Percentiles rank a stretch among this genome's conserved stretches.
These are phyloP conservation scores for Dioctria linearis DNA, from an alignment of 2,888 invertebrate genomes.

Conservation along the genomic window DNA sequence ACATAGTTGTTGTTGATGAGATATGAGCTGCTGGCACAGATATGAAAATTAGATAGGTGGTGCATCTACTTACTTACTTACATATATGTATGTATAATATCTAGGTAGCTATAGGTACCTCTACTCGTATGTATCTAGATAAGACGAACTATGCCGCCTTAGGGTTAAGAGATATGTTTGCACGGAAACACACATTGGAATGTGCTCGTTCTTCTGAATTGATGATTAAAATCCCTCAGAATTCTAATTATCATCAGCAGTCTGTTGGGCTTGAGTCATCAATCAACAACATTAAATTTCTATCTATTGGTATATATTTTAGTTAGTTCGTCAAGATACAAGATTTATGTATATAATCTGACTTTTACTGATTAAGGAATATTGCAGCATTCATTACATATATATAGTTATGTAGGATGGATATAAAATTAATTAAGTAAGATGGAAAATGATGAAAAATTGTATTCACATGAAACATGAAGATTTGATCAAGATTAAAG, in stretches of 20 bases:
- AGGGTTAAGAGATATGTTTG: conserved; percentile 36
- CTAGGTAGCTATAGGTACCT: no score
- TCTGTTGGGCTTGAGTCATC: not conserved
- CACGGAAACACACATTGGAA: conserved; percentile 24
- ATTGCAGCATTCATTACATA: no score
- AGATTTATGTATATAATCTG: no score
- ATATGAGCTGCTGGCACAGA: conserved; percentile 46
- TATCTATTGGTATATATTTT: not conserved
- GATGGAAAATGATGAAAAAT: not conserved
- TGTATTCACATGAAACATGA: conserved; percentile 1
- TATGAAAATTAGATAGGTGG: conserved; percentile 38
- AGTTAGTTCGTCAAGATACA: no score
- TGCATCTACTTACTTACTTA: no score
- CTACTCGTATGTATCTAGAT: not conserved
- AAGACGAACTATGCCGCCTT: not conserved
- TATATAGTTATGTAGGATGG: not conserved
- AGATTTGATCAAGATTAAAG: conserved; percentile 10
- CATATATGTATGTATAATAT: no score
- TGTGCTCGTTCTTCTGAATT: not conserved
- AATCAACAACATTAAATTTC: not conserved
- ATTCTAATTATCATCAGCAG: not conserved
- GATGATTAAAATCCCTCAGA: not conserved
- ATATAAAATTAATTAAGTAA: not conserved
- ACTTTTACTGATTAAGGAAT: no score
- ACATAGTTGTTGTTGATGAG: not conserved